Percentiles rank a stretch among this genome's conserved stretches.
phyloP scores from a whole-genome alignment of 2,797 vertebrate species.

The Macroramphosus scolopax region DNA sequence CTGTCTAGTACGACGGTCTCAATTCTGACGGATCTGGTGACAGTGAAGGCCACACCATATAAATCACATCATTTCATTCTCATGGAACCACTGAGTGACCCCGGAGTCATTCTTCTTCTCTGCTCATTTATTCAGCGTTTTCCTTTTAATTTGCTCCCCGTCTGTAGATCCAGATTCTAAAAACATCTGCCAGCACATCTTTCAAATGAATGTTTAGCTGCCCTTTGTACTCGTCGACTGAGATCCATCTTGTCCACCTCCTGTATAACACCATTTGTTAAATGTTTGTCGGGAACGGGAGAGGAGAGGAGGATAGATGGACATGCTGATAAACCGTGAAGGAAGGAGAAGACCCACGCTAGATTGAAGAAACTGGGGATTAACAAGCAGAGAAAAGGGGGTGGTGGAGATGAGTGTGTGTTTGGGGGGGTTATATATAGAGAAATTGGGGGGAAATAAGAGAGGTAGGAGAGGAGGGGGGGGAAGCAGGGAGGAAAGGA shows the following conservation, averaged over 20 bases:
- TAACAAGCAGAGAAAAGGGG: slow-evolving; percentile 11
- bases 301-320: slow-evolving; percentile 2
- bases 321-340: slow-evolving; percentile 3
- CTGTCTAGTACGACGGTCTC: too few species aligned
- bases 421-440: slow-evolving; percentile 12
- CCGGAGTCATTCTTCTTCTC: too few species aligned
- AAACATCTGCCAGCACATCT: too few species aligned
- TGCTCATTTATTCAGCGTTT: too few species aligned
- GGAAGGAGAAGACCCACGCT: slow-evolving; percentile 14
- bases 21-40: too few species aligned
- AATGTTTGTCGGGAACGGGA: slow-evolving; percentile 11
- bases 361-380: slow-evolving; percentile 8
- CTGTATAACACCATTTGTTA: neutral
- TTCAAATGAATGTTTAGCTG: neutral
- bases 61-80: too few species aligned
- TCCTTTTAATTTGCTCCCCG: too few species aligned
- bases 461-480: slow-evolving; percentile 15
- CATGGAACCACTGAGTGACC: too few species aligned
- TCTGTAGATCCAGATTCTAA: too few species aligned
- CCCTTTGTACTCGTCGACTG: neutral
- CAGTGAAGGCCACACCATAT: too few species aligned
- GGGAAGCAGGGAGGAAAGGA: slow-evolving; percentile 56
- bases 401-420: slow-evolving; percentile 26
- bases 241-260: neutral
- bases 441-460: slow-evolving; percentile 49